Base-by-base conservation (phyloP, 2,113 vertebrate genomes). In the Oreamnos americanus region DNA sequence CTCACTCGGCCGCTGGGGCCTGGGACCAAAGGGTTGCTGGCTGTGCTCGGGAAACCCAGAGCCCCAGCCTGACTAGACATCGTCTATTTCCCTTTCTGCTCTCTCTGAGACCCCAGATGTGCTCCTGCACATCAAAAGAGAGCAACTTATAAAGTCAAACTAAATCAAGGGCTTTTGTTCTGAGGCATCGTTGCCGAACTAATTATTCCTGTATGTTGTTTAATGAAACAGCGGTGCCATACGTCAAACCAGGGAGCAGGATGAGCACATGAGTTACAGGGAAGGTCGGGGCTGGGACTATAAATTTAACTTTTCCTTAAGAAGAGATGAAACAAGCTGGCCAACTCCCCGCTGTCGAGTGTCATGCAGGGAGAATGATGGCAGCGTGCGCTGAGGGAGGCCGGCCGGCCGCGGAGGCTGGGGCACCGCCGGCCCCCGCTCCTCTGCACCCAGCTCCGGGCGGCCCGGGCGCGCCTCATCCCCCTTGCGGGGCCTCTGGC, bases 161-260 rank as follows among this genome's bases (percentile, higher is more conserved):
- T 97, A 98, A 99, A 99, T 99, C 98, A 98, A 98, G 98, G 98
- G 98, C 99, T 99, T 99, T 99, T 99, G 99, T 99, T 99, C 98
- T 87, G 43, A 99, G 98, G 98, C 99, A 99, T 99, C 98, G 98
- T 98, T 98, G 99, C 99, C 98, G 98, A 98, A 99, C 99, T 99
- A 99, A 99, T 99, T 99, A 99, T 99, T 99, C 99, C 99, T 99
- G 99, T 98, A 99, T 99, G 99, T 99, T 98, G 98, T 98, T 99
- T 99, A 99, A 99, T 99, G 99, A 99, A 99, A 99, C 98, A 98
- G 98, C 74, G 8, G 98, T 98, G 98, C 98, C 98, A 98, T 98
- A 99, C 98, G 99, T 99, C 99, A 99, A 98, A 97, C 98, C 98
- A 97, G 98, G 97, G 98, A 99, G 98, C 98, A 99, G 98, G 99